Base-by-base conservation (phyloP, 2,797 vertebrate species). In the Acanthornis magna region DNA sequence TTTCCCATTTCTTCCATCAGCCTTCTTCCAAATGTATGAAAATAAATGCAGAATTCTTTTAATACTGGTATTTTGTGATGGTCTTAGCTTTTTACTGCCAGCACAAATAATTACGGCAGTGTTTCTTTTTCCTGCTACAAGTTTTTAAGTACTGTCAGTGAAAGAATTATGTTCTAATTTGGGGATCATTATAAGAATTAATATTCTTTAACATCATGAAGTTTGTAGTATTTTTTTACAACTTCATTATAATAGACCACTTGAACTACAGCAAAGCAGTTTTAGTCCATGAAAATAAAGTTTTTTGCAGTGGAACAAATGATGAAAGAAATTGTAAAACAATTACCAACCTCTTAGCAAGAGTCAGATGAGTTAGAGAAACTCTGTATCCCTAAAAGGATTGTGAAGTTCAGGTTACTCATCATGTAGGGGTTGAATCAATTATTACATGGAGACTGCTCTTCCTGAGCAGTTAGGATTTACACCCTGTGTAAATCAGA, bases 141-240 rank as follows among this genome's bases (percentile, higher is more conserved):
- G 26, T 81, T 89, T 81, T 81, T 67, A 77, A 84, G 32, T 84
- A 70, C 66, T 88, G 38, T 50, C 60, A 79, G 45, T 66, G 71
- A 88, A 96, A 81, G 70, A 91, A 89, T 92, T 83, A 66, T 55
- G 55, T 76, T 91, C 66, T 78, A 76, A 84, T 86, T 89, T 86
- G 38, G 25, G 53, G 10, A 61, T 81, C 55, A 47, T 95, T 91
- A 47, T 91, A 81, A 78, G 76, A 94, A 91, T 78, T 84, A 68
- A 55, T 91, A 88, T 84, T 95, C 58, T 92, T 91, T 70, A 75
- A 65, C 42, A 70, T 92, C 34, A 36, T 42, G 26, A 88, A 72
- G 29, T 92, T 93, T 88, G 48, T 84, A 84, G 60, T 76, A 55
- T 82, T 66, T 61, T 93, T 77, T 92, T 85, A 73, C 29, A 67